Base-by-base conservation (phyloP, 2,888 invertebrate genomes). In the Caenorhabditis afra region DNA sequence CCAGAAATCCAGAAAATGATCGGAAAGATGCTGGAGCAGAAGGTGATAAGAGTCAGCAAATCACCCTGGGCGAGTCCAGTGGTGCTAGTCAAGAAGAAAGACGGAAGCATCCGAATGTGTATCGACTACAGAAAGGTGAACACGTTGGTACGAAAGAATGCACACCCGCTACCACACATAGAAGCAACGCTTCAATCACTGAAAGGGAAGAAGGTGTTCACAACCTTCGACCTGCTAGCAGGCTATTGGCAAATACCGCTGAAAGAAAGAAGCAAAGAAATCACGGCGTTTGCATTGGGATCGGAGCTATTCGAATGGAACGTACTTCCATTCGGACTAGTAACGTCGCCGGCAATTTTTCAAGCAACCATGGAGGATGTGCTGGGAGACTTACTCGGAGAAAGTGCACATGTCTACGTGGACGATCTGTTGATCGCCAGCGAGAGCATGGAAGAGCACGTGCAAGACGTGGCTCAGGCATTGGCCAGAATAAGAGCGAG, bases 241-340 rank as follows among this genome's bases (percentile, higher is more conserved):
- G 87, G 85, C 0, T 87, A 79, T 66, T 86, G 85, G 82, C 86
- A 88, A 23, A 66, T 86, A 0, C 41, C 23, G 11, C 39, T 89
- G 47, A 55, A 45, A 0, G 74, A 81, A 41, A 68, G 79, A 0
- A 65, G 77, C 0, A 76, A 64, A 16, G 62, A 66, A 10, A 86
- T 84, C 29, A 84, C 87, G 7, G 87, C 86, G 11, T 87, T 89
- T 52, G 35, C 80, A 0, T 77, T 81, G 1, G 88, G 52, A 89
- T 79, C 62, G 61, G 68, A 8, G 81, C 84, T 0, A 74, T 89
- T n/a, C n/a, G n/a, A n/a, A n/a, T n/a, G n/a, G n/a, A n/a, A n/a
- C n/a, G n/a, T n/a, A n/a, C n/a, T n/a, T 62, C 84, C 86, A 0
- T 87, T 87, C 57, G 87, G 88, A 3, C 58, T 90, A 10, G 61